A percentile compares a stretch with the other conserved stretches of the same genome.
These are phyloP conservation scores for Gymnocephalus cernua DNA, from an alignment of 2,113 vertebrate genomes.

Conservation along the genomic window DNA sequence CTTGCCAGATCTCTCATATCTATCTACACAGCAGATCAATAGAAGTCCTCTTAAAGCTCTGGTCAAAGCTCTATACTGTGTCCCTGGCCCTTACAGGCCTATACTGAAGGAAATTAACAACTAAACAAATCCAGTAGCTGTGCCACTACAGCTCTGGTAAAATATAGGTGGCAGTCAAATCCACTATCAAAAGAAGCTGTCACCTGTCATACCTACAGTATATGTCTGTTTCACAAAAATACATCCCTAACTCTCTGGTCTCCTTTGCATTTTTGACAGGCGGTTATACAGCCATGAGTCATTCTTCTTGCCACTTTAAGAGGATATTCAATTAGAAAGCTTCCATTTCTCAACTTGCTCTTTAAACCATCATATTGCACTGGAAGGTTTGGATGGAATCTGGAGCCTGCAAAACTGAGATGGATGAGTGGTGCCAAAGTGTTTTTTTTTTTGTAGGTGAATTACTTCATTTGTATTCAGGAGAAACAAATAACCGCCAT, in stretches of 20 bases:
- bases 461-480: conserved; percentile 66
- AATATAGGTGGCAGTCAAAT: conserved; percentile 17
- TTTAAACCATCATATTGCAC: neutral
- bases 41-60: conserved; percentile 42
- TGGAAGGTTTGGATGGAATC: neutral
- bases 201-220: conserved; percentile 31
- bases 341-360: conserved; percentile 18
- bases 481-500: conserved; percentile 62
- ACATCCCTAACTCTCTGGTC: conserved; percentile 12
- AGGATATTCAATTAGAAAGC: conserved; percentile 36
- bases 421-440: conserved; percentile 32
- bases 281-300: conserved; percentile 7
- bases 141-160: neutral
- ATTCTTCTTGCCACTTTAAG: conserved; percentile 5
- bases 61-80: conserved; percentile 31
- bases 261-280: conserved; percentile 31
- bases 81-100: neutral
- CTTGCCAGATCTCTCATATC: conserved; percentile 35
- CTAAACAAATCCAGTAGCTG: conserved; percentile 9
- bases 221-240: conserved; percentile 26
- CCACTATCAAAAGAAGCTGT: conserved; percentile 39
- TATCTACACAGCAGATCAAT: conserved; percentile 60
- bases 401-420: conserved; percentile 32
- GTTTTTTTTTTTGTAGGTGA: conserved; percentile 34
- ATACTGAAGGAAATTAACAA: conserved; percentile 9